A percentile compares a stretch with the other conserved stretches of the same genome.
Conservation (phyloP, 2,113 vertebrate species). For the Microcebus griseorufus region DNA sequence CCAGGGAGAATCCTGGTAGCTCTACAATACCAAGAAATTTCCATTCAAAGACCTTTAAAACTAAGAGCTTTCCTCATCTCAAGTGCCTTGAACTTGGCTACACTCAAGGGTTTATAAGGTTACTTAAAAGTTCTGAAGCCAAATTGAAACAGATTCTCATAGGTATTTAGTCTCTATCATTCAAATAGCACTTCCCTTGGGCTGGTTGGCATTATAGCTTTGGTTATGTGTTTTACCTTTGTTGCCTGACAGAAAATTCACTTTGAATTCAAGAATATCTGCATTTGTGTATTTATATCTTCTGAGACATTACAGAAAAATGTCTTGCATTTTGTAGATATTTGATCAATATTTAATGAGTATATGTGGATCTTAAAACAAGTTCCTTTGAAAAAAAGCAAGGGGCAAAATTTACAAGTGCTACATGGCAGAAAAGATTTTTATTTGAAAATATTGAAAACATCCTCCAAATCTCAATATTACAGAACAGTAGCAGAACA, state of each 20-base stretch:
- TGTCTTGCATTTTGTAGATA: background rate
- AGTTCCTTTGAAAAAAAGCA: background rate
- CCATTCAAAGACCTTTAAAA: slow-evolving; percentile 44
- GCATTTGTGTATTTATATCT: background rate
- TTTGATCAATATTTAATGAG: slow-evolving; percentile 41
- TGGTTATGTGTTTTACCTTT: slow-evolving; percentile 36
- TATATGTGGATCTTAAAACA: slow-evolving; percentile 4
- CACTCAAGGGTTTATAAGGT: background rate
- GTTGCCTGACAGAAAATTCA: background rate
- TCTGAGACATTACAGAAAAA: background rate
- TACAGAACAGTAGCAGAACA: background rate
- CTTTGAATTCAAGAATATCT: background rate
- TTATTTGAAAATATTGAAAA: slow-evolving; percentile 33
- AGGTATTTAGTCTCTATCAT: background rate
- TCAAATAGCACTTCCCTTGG: background rate
- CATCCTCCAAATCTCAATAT: slow-evolving; percentile 7
- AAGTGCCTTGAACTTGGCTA: background rate
- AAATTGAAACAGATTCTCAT: background rate
- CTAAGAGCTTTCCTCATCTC: background rate
- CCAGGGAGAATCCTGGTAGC: background rate
- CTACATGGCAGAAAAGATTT: background rate
- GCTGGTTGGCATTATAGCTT: background rate
- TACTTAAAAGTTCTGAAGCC: background rate
- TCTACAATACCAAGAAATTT: background rate
- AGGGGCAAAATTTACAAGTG: background rate